phyloP scores from a whole-genome alignment of 2,113 vertebrate species.

The Ahaetulla prasina region DNA sequence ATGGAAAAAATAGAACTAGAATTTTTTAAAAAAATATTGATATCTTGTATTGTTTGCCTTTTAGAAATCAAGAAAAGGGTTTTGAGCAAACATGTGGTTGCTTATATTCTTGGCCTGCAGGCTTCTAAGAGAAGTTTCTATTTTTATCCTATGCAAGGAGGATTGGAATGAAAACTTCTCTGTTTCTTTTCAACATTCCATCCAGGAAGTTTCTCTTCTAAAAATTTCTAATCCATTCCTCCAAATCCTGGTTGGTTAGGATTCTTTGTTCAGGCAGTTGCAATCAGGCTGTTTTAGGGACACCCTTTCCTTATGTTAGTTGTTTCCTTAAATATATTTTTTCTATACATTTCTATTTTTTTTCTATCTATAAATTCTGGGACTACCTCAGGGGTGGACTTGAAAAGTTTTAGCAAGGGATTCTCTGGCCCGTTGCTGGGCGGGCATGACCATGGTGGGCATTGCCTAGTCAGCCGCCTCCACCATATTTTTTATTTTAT shows the following conservation, averaged over 20 bases:
- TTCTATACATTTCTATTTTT: background rate
- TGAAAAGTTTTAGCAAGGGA: too few species aligned
- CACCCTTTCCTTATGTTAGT: background rate
- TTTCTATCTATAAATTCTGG: background rate
- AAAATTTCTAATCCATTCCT: background rate
- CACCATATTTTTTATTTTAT: too few species aligned
- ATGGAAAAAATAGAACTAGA: background rate
- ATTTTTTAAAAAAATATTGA: background rate
- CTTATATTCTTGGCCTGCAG: background rate
- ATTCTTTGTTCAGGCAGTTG: background rate
- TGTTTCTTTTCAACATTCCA: background rate
- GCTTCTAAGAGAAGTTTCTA: background rate
- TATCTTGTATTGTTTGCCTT: background rate
- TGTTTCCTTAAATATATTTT: background rate
- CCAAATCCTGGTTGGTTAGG: background rate
- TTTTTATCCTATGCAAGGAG: background rate
- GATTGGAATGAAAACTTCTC: background rate
- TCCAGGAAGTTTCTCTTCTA: background rate
- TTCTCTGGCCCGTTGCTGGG: too few species aligned
- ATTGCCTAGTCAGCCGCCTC: too few species aligned
- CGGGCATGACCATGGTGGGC: too few species aligned
- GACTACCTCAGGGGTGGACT: too few species aligned
- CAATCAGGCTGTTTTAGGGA: background rate
- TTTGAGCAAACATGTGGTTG: background rate
- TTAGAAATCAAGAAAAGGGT: background rate